Base-by-base conservation (phyloP, 92 coral and sea anemone genomes). In the Palythoa caribaeorum region DNA sequence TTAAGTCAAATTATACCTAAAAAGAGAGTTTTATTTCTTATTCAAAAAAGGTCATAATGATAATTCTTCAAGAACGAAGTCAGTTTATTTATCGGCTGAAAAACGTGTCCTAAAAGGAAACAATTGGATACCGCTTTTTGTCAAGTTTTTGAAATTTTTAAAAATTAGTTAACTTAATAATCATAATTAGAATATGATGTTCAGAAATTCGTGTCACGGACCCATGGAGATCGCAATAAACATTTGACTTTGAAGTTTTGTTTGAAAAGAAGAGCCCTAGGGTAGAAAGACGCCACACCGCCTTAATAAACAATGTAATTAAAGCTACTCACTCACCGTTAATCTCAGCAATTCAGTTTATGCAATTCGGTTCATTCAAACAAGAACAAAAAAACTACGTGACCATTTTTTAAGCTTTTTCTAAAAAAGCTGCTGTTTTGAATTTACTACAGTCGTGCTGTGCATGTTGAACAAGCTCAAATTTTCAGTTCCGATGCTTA, bases 201-300 rank as follows among this genome's bases (percentile, higher is more conserved):
- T 28, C 28, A 28, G 28, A 28, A 28, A 28, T 28, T 20, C 5
- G 16, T 54, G 11, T 28, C n/a, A 20, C 40, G 86, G 28, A 40
- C 47, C 12, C 52, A 13, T 47, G 9, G 86, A 10, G 76, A 81
- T 50, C 21, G 19, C 37, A 47, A 54, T 54, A 20, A 35, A 13
- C 28, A 5, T 66, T 44, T 20, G 65, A 20, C 6, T 80, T 65
- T 48, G 40, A 36, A 9, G 15, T 36, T 12, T 44, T 39, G 5
- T 81, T 66, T 47, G 36, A 9, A 48, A 81, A 38, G 20, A 5
- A 81, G 19, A 69, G 86, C 86, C 86, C 60, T 19, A 12, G 86
- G 86, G 59, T 69, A 48, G 1, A 40, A 68, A 12, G 50, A 54
- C 50, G 50, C 75, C 75, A 40, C 19, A 48, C 59, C 59, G 19